Conservation (phyloP, 2,113 vertebrate species). For the Albula goreensis region DNA sequence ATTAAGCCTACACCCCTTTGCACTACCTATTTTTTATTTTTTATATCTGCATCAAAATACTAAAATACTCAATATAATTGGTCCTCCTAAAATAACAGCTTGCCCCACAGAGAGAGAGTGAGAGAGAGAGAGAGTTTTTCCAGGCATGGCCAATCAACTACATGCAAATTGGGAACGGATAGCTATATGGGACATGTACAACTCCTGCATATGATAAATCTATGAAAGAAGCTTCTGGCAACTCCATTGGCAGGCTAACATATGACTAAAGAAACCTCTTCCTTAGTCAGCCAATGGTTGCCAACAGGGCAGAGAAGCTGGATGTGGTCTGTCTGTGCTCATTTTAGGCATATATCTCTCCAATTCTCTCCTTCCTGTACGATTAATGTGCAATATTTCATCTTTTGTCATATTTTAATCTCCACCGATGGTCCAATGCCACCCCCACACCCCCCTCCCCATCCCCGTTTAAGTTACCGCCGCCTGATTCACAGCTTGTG, state of each 20-base stretch:
- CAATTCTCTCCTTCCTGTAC: slow-evolving; percentile 4
- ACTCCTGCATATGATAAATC: background rate
- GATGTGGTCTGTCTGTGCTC: background rate
- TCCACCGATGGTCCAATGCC: background rate
- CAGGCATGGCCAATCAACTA: too few relatives aligned
- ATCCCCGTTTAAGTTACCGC: background rate
- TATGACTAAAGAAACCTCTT: background rate
- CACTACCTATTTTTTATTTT: too few relatives aligned
- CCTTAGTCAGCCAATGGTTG: background rate
- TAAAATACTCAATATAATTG: too few relatives aligned
- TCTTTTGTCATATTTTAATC: slow-evolving; percentile 25
- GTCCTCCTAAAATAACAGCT: too few relatives aligned
- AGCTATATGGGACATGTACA: too few relatives aligned
- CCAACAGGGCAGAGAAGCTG: background rate
- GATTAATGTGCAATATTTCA: slow-evolving; percentile 24
- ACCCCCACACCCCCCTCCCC: too few relatives aligned
- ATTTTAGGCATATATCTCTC: background rate
- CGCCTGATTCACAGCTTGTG: slow-evolving; percentile 11
- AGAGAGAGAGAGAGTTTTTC: too few relatives aligned
- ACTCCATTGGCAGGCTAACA: background rate
- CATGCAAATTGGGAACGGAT: too few relatives aligned
- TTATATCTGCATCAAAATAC: too few relatives aligned
- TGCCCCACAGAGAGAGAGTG: too few relatives aligned
- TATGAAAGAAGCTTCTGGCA: background rate
- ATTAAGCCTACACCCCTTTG: too few relatives aligned